These are phyloP conservation scores for Herpetotheres cachinnans DNA, from an alignment of 2,113 vertebrate genomes.

Conservation along the genomic window DNA sequence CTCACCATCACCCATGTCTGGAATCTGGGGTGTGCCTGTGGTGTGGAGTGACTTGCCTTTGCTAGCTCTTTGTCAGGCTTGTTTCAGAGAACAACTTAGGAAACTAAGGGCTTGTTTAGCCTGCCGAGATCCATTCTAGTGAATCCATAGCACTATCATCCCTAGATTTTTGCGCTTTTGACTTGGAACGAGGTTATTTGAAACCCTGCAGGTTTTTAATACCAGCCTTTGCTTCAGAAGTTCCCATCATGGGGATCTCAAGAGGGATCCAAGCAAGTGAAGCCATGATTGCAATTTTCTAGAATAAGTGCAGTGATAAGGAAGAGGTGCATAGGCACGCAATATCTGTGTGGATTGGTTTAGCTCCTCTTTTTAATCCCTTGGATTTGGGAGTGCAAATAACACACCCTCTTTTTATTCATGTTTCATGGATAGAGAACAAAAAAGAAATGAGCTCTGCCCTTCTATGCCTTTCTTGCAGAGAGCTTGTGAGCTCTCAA, in stretches of 20 bases:
- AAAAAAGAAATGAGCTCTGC: neutral
- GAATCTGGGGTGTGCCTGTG: slow-evolving; percentile 33
- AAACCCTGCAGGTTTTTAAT: neutral
- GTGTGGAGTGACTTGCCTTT: neutral
- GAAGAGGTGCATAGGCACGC: neutral
- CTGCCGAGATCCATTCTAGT: neutral
- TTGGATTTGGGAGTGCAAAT: neutral
- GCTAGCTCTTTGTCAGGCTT: neutral
- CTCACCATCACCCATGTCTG: slow-evolving; percentile 3
- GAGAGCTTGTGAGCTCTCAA: neutral
- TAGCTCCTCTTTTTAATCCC: neutral
- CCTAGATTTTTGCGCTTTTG: neutral
- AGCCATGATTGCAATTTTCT: neutral
- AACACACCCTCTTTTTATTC: neutral
- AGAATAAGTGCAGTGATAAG: neutral
- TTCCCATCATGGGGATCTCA: neutral
- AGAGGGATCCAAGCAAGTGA: neutral
- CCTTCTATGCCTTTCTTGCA: neutral
- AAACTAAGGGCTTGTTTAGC: neutral
- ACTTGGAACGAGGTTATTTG: neutral
- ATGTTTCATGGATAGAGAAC: neutral
- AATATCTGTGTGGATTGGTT: neutral
- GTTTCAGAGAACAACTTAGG: neutral
- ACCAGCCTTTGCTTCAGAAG: neutral
- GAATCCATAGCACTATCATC: neutral